These are phyloP conservation scores for Aphelocoma coerulescens DNA, from an alignment of 2,113 vertebrate species.

Conservation along the genomic window DNA sequence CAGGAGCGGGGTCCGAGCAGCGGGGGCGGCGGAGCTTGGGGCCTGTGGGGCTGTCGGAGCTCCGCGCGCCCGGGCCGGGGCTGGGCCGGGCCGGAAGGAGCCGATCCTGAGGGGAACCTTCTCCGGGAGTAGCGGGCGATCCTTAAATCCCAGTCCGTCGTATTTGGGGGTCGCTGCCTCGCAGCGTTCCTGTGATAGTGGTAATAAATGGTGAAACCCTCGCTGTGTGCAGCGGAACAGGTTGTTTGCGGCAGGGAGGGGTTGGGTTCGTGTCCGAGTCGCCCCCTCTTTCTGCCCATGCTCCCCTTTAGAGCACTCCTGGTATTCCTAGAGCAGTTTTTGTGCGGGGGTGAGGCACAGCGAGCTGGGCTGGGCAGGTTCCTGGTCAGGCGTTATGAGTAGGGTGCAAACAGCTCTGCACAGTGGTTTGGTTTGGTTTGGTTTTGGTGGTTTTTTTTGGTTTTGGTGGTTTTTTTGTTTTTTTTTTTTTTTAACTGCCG, in stretches of 20 bases:
- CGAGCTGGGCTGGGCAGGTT: not conserved
- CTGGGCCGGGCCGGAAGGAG: not conserved
- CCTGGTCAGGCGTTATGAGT: not conserved
- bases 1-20: not conserved
- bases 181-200: not conserved
- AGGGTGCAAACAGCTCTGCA: not conserved
- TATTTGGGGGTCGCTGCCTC: not conserved
- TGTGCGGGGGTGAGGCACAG: not conserved
- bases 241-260: not conserved
- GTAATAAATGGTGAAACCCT: rapidly evolving
- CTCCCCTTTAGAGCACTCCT: not conserved
- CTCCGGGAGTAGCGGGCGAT: not conserved
- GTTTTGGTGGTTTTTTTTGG: not conserved
- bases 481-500: not conserved
- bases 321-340: not conserved
- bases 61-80: not conserved
- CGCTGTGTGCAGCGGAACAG: not conserved
- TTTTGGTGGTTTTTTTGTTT: too few species aligned
- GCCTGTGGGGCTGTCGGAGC: not conserved
- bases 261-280: too few species aligned
- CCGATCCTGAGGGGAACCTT: not conserved
- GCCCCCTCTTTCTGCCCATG: not conserved
- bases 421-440: not conserved
- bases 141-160: not conserved
- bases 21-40: too few species aligned